Conservation (phyloP, 2,888 invertebrate species). For the Cryptus viduatorius region DNA sequence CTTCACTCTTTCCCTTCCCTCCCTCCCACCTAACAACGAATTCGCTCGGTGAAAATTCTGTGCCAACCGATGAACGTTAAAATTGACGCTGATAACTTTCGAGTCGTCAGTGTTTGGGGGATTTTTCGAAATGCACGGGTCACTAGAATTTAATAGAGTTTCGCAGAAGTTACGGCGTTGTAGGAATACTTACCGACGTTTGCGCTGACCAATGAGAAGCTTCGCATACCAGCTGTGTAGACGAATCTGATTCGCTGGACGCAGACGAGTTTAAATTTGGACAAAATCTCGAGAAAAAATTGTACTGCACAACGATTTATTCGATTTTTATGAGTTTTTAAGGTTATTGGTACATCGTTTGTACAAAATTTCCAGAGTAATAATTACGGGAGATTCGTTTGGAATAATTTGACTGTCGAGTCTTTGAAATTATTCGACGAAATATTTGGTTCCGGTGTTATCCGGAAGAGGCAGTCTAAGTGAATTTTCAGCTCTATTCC, state of each 20-base stretch:
- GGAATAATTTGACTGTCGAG: background rate
- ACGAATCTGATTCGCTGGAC: background rate
- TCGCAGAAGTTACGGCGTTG: background rate
- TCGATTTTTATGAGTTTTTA: background rate
- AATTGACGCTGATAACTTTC: background rate
- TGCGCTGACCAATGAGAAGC: background rate
- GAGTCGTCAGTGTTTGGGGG: background rate
- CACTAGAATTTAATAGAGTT: background rate
- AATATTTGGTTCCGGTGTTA: background rate
- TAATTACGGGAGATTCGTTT: background rate
- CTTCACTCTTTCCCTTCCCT: no score
- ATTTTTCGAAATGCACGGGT: background rate
- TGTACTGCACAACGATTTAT: background rate
- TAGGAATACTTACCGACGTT: no score
- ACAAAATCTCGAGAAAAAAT: background rate
- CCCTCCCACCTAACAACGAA: conserved; percentile 1
- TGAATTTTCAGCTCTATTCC: background rate
- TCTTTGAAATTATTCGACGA: background rate
- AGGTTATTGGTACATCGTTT: background rate
- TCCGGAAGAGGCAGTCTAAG: background rate
- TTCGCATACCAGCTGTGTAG: background rate
- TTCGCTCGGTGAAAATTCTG: background rate
- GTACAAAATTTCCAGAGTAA: background rate
- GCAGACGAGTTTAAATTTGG: background rate
- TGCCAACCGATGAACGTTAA: background rate